Percentiles rank a stretch among this genome's conserved stretches.
Evolutionary conservation across 2,888 invertebrate genomes (phyloP).

Genomic region (Allacma fusca): DNA sequence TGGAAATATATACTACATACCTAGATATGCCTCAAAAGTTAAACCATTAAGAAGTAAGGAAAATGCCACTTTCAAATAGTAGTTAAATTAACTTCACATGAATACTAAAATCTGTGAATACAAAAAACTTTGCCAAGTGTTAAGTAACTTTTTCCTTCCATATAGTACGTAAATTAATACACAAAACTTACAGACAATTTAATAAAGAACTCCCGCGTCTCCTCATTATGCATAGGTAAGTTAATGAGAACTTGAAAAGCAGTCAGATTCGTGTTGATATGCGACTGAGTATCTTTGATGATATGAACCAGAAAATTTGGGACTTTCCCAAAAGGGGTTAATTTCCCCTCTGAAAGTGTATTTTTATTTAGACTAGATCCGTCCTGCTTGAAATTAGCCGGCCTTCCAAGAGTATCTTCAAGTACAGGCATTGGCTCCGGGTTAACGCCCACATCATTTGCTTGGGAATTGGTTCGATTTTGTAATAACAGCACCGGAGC

Average conservation of each 20-base stretch:
- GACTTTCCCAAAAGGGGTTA: constrained; percentile 54
- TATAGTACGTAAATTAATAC: neutral
- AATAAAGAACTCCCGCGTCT: constrained; percentile 47
- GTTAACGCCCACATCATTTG: no score
- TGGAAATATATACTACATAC: neutral
- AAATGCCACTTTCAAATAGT: no score
- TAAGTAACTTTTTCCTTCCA: no score
- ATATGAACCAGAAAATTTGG: constrained; percentile 53
- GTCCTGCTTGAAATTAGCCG: neutral
- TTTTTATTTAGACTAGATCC: constrained; percentile 25
- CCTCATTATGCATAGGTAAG: constrained; percentile 36
- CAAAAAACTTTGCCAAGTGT: no score
- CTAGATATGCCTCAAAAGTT: no score
- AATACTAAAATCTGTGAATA: no score
- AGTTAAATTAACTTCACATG: no score
- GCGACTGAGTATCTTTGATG: constrained; percentile 33
- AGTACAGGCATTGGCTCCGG: no score
- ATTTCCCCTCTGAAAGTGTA: constrained; percentile 22
- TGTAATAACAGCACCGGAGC: neutral
- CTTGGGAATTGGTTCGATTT: neutral
- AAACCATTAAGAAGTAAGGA: no score
- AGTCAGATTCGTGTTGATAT: neutral
- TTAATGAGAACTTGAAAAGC: constrained; percentile 38
- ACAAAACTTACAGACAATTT: constrained; percentile 48
- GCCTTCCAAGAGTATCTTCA: neutral